Conservation (phyloP, 2,113 vertebrate genomes). For the Pterocles orientalis region DNA sequence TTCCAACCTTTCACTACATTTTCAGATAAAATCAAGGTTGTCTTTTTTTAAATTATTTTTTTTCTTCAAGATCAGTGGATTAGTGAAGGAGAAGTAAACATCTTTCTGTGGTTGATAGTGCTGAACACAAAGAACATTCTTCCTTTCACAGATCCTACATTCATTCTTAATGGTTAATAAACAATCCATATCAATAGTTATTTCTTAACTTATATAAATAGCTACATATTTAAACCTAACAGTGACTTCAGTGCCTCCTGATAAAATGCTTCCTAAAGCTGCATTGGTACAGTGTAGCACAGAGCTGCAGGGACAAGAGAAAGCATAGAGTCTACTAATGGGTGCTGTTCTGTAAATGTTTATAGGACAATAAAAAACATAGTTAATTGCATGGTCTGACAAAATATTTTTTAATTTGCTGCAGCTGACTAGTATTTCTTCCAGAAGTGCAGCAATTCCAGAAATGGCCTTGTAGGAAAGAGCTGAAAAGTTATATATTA, state of each 20-base stretch:
- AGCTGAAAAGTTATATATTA: background rate
- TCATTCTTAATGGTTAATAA: background rate
- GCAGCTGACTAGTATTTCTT: conserved; percentile 6
- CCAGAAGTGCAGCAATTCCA: background rate
- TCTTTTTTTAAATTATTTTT: background rate
- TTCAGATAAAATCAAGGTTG: conserved; percentile 32
- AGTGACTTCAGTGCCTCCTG: background rate
- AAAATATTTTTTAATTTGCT: conserved; percentile 2
- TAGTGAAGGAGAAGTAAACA: background rate
- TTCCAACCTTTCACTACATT: conserved; percentile 28
- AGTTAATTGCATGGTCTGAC: background rate
- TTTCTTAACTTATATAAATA: conserved; percentile 9
- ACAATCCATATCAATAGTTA: background rate
- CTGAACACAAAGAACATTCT: background rate
- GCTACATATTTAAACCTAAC: conserved; percentile 7
- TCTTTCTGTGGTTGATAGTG: background rate
- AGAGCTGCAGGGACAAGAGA: background rate
- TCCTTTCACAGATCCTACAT: background rate
- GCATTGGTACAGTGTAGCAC: background rate
- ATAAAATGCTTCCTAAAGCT: conserved; percentile 14
- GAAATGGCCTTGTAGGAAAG: background rate
- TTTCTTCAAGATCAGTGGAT: background rate
- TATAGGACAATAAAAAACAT: conserved; percentile 11
- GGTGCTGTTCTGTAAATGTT: background rate
- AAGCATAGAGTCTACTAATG: background rate